Evolutionary conservation across 1,140 invertebrate genomes (phyloP).

Genomic region (Matsumurasca onukii): DNA sequence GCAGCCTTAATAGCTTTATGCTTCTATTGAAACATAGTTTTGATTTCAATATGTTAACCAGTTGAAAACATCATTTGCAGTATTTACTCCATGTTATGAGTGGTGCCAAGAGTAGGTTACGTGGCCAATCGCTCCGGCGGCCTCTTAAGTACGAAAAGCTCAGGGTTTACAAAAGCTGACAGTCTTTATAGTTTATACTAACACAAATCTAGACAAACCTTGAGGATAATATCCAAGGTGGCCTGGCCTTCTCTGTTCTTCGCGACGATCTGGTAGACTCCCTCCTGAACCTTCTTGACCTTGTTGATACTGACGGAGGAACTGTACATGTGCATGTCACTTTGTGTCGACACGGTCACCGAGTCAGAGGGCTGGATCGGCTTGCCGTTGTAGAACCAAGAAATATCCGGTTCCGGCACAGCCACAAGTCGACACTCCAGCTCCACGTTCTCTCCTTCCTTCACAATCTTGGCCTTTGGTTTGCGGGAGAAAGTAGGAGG

Average conservation of each 20-base stretch:
- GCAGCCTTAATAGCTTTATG: too few species aligned
- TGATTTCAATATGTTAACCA: too few species aligned
- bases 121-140: too few species aligned
- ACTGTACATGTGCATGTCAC: conserved; percentile 88
- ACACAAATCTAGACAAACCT: too few species aligned
- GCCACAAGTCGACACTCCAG: conserved; percentile 84
- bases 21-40: too few species aligned
- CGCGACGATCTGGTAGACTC: conserved; percentile 83
- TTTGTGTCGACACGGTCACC: conserved; percentile 71
- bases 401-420: conserved; percentile 86
- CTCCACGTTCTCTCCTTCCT: conserved; percentile 76
- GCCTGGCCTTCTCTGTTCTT: conserved; percentile 90
- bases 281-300: conserved; percentile 73
- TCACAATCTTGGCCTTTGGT: conserved; percentile 78
- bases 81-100: too few species aligned
- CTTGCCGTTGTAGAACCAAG: conserved; percentile 76
- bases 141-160: too few species aligned
- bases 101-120: too few species aligned
- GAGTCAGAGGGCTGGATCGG: conserved; percentile 66
- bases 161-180: too few species aligned
- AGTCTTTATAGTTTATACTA: too few species aligned
- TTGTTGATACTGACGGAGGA: conserved; percentile 80
- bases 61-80: too few species aligned
- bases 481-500: conserved; percentile 90
- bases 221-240: conserved; percentile 74